These are phyloP conservation scores for Esox niger DNA, from an alignment of 2,113 vertebrate genomes.

Conservation along the genomic window DNA sequence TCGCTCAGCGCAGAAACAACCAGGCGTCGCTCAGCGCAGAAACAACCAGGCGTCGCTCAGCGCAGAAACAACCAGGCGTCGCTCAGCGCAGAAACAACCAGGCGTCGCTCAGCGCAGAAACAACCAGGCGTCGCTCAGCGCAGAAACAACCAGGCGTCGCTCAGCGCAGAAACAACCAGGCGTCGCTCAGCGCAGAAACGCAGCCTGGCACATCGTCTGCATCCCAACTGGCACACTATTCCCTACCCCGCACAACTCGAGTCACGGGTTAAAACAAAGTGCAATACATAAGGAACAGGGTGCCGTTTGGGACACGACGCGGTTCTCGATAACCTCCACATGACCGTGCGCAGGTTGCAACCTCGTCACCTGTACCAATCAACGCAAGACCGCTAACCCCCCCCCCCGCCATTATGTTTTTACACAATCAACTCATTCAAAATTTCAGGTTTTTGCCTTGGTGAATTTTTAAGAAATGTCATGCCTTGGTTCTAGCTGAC, in stretches of 20 bases:
- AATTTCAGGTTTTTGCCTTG: slow-evolving; percentile 64
- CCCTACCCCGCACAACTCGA: slow-evolving; percentile 6
- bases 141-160: too few relatives aligned
- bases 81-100: too few relatives aligned
- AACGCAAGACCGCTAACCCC: too few relatives aligned
- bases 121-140: too few relatives aligned
- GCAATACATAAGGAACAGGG: slow-evolving; percentile 38
- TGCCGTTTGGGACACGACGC: slow-evolving; percentile 38
- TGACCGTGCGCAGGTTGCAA: slow-evolving; percentile 46
- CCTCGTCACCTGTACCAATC: slow-evolving; percentile 57
- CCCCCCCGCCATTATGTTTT: slow-evolving; percentile 48
- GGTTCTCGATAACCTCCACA: slow-evolving; percentile 54
- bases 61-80: too few relatives aligned
- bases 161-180: too few relatives aligned
- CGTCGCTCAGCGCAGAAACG: slow-evolving; percentile 43
- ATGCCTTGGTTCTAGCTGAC: slow-evolving; percentile 69
- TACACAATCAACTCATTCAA: slow-evolving; percentile 55
- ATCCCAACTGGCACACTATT: slow-evolving; percentile 33
- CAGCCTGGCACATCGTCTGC: slow-evolving; percentile 39
- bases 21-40: too few relatives aligned
- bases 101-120: too few relatives aligned
- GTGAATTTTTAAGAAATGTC: slow-evolving; percentile 68
- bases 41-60: too few relatives aligned
- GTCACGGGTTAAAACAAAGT: background rate
- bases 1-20: too few relatives aligned